These are phyloP conservation scores for Drosophila ohnishii DNA, from an alignment of 1,140 invertebrate genomes.

Conservation along the genomic window DNA sequence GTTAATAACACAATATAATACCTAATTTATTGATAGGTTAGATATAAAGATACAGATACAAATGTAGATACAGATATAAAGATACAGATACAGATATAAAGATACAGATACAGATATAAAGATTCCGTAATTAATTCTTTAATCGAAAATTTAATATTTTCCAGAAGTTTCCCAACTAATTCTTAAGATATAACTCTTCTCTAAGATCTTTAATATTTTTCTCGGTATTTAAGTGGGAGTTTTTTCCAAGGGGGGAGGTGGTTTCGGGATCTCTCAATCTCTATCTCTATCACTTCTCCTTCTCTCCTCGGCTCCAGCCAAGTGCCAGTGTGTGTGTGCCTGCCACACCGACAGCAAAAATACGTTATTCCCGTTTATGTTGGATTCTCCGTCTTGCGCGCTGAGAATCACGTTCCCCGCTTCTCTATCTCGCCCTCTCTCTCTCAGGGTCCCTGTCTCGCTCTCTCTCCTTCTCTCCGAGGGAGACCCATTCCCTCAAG, in stretches of 20 bases:
- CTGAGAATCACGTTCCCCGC: conserved; percentile 60
- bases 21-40: neutral
- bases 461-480: conserved; percentile 12
- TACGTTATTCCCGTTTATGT: conserved; percentile 79
- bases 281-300: conserved; percentile 41
- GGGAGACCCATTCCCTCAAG: conserved; percentile 22
- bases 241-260: neutral
- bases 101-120: neutral
- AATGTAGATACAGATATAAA: too few relatives aligned
- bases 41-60: neutral
- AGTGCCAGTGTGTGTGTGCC: conserved; percentile 30
- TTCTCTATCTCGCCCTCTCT: conserved; percentile 17
- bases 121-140: neutral
- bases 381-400: conserved; percentile 56
- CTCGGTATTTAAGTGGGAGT: conserved; percentile 13
- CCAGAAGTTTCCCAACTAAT: neutral
- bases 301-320: conserved; percentile 8
- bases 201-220: conserved; percentile 6
- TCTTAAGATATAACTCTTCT: neutral
- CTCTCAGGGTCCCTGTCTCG: conserved; percentile 9
- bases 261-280: conserved; percentile 18
- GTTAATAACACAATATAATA: neutral
- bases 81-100: too few relatives aligned
- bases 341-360: conserved; percentile 77
- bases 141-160: neutral